Conservation (phyloP, 1,140 invertebrate species). For the Pteromalus puparum region DNA sequence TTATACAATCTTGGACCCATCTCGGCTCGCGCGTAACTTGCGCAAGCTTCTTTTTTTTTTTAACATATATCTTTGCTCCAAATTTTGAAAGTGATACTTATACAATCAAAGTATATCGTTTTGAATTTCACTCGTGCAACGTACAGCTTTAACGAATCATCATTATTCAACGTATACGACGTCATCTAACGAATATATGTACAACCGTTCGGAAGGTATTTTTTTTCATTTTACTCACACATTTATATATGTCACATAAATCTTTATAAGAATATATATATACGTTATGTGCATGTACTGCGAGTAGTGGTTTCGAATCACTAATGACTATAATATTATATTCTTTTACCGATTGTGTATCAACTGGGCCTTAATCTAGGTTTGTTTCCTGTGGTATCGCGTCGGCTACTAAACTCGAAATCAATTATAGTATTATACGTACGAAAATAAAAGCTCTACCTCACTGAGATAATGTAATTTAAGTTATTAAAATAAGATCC, state of each 20-base stretch:
- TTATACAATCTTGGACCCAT: slow-evolving; percentile 41
- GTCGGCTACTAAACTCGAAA: too few species aligned
- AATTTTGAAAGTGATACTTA: too few species aligned
- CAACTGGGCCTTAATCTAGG: too few species aligned
- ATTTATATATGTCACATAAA: slow-evolving; percentile 57
- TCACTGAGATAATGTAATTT: too few species aligned
- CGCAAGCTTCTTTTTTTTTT: neutral
- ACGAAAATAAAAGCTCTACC: too few species aligned
- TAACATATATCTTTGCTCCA: neutral
- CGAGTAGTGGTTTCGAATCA: neutral
- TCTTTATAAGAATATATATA: slow-evolving; percentile 65
- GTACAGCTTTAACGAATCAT: slow-evolving; percentile 21
- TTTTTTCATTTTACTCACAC: slow-evolving; percentile 14
- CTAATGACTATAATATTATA: too few species aligned
- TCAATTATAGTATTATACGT: too few species aligned
- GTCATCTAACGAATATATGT: neutral
- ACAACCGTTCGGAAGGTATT: neutral
- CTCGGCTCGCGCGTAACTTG: neutral
- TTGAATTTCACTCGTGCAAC: neutral
- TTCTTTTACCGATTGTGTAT: too few species aligned
- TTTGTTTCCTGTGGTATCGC: too few species aligned
- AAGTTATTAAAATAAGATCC: too few species aligned
- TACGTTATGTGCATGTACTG: slow-evolving; percentile 44
- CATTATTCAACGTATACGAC: too few species aligned
- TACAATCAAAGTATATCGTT: neutral